Conservation (phyloP, 1,140 invertebrate genomes). For the Coptotermes formosanus region DNA sequence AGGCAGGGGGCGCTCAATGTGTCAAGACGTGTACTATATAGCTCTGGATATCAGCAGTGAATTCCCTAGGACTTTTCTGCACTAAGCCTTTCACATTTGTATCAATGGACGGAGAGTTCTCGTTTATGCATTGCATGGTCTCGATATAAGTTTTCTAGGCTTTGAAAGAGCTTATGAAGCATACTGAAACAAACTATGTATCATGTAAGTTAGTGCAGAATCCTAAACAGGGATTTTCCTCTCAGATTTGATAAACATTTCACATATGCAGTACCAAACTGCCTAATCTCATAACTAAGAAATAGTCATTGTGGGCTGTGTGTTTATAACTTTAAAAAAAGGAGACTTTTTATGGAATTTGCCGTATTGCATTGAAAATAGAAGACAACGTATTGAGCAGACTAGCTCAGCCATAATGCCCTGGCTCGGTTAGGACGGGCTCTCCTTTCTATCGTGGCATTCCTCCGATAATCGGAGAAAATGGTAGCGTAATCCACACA, state of each 20-base stretch:
- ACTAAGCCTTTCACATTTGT: constrained; percentile 22
- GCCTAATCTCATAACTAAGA: not conserved
- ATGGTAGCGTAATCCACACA: too few species aligned
- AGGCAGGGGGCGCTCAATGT: not conserved
- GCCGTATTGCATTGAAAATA: too few species aligned
- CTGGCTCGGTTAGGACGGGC: too few species aligned
- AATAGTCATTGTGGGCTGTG: too few species aligned
- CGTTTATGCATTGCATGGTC: constrained; percentile 18
- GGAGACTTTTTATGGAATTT: too few species aligned
- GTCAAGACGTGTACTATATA: not conserved
- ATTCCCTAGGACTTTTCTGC: not conserved
- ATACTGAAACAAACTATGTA: not conserved
- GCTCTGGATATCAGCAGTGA: not conserved
- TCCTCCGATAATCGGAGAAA: too few species aligned
- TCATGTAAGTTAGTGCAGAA: not conserved
- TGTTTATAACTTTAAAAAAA: too few species aligned
- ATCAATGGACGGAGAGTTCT: constrained; percentile 22
- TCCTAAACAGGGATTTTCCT: not conserved
- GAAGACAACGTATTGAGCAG: too few species aligned
- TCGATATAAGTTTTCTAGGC: not conserved
- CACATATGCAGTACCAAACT: not conserved
- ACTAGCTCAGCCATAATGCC: too few species aligned
- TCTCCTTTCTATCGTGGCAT: too few species aligned
- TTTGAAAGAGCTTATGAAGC: not conserved
- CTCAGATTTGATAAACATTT: not conserved